Evolutionary conservation across 2,797 vertebrate species (phyloP), one percentile per base, ranked within the genome.

Genomic region (Garrulus glandarius): DNA sequence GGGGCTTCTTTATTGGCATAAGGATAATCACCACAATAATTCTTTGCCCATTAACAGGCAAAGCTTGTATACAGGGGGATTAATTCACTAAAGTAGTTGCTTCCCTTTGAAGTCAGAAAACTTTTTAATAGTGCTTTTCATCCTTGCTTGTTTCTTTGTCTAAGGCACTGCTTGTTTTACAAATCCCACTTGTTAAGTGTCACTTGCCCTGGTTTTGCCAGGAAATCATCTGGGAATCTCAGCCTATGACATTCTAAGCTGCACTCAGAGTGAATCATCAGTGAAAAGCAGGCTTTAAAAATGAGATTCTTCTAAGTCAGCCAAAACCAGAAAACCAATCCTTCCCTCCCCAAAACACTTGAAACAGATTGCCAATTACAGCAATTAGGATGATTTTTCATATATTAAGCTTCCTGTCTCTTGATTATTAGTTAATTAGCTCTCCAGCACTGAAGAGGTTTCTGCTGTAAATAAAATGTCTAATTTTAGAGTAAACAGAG

Each of bases 331-430:
- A 93, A 90, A 89, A 61, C 34, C 43, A 89, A 83, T 57, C 75
- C 65, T 93, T 80, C 71, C 64, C 84, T 91, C 65, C 87, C 84
- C 7, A 85, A 94, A 89, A 26, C 83, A 90, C 90, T 92, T 82
- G 80, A 95, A 93, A 90, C 87, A 93, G 89, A 90, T 67, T 86
- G 87, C 67, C 82, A 93, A 89, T 85, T 92, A 87, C 37, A 91
- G 64, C 71, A 89, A 74, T 89, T 85, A 80, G 29, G 53, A 72
- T 34, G 43, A 86, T 93, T 96, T 96, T 92, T 95, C 77, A 91
- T 52, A 37, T 84, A 88, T 84, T 79, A 94, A 93, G 72, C 57
- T 93, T 91, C 84, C 78, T 4, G 4, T 89, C 84, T 91, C 79
- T 92, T 87, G 89, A 77, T 82, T 93, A 64, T 77, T 77, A 81